Percentiles rank a stretch among this genome's conserved stretches.
Evolutionary conservation across 2,888 invertebrate species (phyloP).

Genomic region (Gisinianus flammeolus): DNA sequence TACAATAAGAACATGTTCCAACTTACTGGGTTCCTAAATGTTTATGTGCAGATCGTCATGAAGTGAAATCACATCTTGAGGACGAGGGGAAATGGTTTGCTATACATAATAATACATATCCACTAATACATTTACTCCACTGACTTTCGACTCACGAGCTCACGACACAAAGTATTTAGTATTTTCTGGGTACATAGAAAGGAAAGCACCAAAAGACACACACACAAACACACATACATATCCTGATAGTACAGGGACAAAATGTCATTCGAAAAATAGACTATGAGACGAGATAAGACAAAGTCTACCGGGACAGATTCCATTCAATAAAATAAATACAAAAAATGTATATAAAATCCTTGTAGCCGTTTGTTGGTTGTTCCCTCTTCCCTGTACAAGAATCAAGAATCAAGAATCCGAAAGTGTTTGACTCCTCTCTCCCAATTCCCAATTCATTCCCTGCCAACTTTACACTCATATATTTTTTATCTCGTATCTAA

Average conservation of each 20-base stretch:
- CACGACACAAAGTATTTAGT: neutral
- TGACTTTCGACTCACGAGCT: neutral
- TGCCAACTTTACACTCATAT: neutral
- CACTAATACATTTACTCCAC: too few species aligned
- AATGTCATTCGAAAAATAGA: neutral
- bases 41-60: constrained; percentile 30
- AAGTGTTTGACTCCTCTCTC: neutral
- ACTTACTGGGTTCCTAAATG: constrained; percentile 28
- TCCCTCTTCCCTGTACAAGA: neutral
- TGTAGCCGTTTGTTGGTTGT: neutral
- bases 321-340: constrained; percentile 40
- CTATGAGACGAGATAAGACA: constrained; percentile 19
- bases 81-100: neutral
- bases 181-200: neutral
- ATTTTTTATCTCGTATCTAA: neutral
- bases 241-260: too few species aligned
- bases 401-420: neutral
- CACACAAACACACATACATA: too few species aligned
- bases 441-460: neutral
- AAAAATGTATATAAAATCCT: neutral
- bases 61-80: constrained; percentile 34
- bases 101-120: neutral
- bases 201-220: neutral
- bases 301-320: constrained; percentile 42
- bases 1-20: too few species aligned